A percentile compares a stretch with the other conserved stretches of the same genome.
phyloP scores from a whole-genome alignment of 2,797 vertebrate species.

The Falco rusticolus region DNA sequence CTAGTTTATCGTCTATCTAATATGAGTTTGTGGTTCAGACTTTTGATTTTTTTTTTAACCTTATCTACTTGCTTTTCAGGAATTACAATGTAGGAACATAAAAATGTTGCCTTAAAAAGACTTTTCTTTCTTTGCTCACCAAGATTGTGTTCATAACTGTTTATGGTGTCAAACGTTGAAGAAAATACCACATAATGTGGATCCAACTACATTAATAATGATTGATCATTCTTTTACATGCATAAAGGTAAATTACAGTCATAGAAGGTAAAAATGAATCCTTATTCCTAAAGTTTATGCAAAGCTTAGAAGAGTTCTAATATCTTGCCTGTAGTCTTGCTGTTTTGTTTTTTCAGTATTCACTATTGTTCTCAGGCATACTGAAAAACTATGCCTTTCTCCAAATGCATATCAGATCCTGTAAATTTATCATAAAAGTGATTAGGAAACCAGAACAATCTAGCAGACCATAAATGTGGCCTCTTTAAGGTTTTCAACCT shows the following conservation, averaged over 20 bases:
- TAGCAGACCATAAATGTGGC: neutral
- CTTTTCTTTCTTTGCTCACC: neutral
- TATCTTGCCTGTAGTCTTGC: neutral
- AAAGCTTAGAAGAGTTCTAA: neutral
- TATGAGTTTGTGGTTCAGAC: neutral
- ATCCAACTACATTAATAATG: neutral
- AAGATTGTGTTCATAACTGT: neutral
- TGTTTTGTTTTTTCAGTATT: neutral
- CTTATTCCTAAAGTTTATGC: neutral
- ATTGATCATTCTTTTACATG: neutral
- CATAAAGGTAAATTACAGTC: neutral
- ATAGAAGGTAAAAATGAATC: neutral
- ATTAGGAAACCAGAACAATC: neutral
- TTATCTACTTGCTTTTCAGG: neutral
- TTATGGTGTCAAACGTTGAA: neutral
- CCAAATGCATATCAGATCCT: accelerated
- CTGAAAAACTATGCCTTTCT: neutral
- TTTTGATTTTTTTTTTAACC: neutral
- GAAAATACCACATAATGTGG: neutral
- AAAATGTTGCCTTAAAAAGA: neutral
- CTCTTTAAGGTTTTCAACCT: neutral
- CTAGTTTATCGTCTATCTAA: neutral
- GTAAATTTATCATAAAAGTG: neutral
- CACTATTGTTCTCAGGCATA: neutral
- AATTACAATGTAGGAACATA: neutral